phyloP scores from a whole-genome alignment of 2,888 invertebrate genomes.

The Lasioglossum calceatum region DNA sequence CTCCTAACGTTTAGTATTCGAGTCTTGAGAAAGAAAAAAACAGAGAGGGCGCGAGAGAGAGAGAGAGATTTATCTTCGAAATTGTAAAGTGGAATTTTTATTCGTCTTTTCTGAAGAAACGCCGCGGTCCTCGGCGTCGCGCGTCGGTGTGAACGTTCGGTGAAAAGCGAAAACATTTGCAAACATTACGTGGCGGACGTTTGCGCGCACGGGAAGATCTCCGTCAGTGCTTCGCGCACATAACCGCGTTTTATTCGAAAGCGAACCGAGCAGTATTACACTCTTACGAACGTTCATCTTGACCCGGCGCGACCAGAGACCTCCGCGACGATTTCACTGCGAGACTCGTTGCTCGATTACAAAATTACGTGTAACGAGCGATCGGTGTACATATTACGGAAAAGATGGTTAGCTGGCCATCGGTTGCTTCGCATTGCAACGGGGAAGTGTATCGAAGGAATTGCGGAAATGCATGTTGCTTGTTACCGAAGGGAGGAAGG shows the following conservation, averaged over 20 bases:
- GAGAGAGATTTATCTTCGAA: background rate
- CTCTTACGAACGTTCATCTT: conserved; percentile 18
- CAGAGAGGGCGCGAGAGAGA: background rate
- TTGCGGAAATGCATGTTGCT: conserved; percentile 32
- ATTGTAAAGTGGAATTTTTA: background rate
- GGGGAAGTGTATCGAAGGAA: conserved; percentile 10
- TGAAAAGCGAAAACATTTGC: background rate
- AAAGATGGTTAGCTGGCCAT: conserved; percentile 24
- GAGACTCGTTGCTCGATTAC: conserved; percentile 35
- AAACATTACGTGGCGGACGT: conserved; percentile 9
- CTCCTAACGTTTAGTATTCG: background rate
- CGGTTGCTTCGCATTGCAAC: conserved; percentile 8
- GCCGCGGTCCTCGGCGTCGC: background rate
- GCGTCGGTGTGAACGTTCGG: conserved; percentile 8
- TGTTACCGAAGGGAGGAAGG: conserved; percentile 5
- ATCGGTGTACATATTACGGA: conserved; percentile 43
- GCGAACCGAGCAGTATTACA: conserved; percentile 45
- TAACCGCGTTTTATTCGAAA: conserved; percentile 24
- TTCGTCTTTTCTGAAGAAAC: background rate
- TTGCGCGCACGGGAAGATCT: background rate
- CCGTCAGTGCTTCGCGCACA: background rate
- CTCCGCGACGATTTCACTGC: conserved; percentile 41
- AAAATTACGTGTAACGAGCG: conserved; percentile 56
- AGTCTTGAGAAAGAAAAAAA: background rate
- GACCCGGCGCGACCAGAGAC: background rate